These are phyloP conservation scores for Brachionus manjavacas DNA, from an alignment of 1,140 invertebrate species.

Conservation along the genomic window DNA sequence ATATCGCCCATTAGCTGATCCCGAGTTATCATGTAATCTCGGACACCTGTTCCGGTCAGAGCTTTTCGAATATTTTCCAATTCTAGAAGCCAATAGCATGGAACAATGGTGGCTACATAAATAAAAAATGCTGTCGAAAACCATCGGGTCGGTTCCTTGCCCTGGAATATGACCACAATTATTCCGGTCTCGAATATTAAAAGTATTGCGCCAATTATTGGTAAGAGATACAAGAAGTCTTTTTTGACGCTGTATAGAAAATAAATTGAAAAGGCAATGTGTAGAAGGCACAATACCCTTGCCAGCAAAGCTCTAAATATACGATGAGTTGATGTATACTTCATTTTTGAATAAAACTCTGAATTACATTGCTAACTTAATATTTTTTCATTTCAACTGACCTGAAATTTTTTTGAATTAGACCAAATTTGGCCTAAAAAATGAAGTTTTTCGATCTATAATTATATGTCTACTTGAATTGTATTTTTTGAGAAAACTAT, in stretches of 20 bases:
- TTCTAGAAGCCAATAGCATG: conserved; percentile 37
- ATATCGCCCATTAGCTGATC: conserved; percentile 38
- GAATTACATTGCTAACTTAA: background rate
- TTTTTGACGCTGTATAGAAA: conserved; percentile 2
- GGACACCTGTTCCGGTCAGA: background rate
- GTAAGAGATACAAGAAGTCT: conserved; percentile 13
- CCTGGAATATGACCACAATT: background rate
- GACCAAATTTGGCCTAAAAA: background rate
- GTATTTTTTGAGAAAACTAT: background rate
- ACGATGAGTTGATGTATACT: conserved; percentile 11
- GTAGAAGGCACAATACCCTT: background rate
- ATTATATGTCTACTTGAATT: background rate
- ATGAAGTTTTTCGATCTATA: background rate
- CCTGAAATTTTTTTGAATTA: background rate
- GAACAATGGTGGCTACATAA: conserved; percentile 19
- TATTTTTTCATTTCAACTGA: background rate
- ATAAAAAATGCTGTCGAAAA: conserved; percentile 38
- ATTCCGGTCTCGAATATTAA: conserved; percentile 6
- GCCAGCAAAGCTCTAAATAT: conserved; percentile 20
- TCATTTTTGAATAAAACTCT: background rate
- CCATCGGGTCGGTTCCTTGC: conserved; percentile 28
- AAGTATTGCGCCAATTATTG: conserved; percentile 20
- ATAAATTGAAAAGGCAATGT: conserved; percentile 33
- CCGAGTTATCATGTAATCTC: background rate
- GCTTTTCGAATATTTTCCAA: conserved; percentile 29